Base-by-base conservation (phyloP, 2,888 invertebrate species). In the Stenurella melanura region DNA sequence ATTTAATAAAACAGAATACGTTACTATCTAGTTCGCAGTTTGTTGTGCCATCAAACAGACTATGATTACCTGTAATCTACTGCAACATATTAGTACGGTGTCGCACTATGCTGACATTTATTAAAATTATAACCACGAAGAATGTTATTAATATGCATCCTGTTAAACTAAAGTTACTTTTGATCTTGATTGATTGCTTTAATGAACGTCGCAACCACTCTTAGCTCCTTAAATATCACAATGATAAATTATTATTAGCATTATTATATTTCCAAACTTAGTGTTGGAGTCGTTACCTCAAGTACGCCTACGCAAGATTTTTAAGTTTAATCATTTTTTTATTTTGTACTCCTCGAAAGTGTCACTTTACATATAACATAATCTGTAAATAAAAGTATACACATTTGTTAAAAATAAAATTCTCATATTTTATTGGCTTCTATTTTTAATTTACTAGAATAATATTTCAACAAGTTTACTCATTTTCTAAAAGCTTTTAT, bases 101-200 rank as follows among this genome's bases (percentile, higher is more conserved):
- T 64, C 42, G 38, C 64, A 64, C 19, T 64, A 64, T 42, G 42
- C 42, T 18, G 64, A 26, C 72, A 61, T 72, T 72, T 61, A 72
- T 63, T 72, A 42, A 72, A 72, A 72, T 72, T 72, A 72, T 19
- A 64, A 42, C 64, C 38, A 42, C 42, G 64, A 64, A 42, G 38
- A 64, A 21, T 34, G 58, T 71, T 71, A 72, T 72, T 72, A 72
- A 72, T 72, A 63, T 26, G 42, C 72, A 58, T 72, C 72, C 61
- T 38, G 61, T 72, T n/a, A 74, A 68, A 74, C 50, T 58, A n/a
- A 60, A 74, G 68, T 74, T 74, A 74, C 68, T 74, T 56, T 58
- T 66, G 68, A 74, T 74, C 67, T 74, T 74, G 60, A 67, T 74
- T 74, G 74, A 74, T 60, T 67, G 38, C 21, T 68, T 68, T 67